Base-by-base conservation (phyloP, 2,888 invertebrate species). In the Mythimna vitellina region DNA sequence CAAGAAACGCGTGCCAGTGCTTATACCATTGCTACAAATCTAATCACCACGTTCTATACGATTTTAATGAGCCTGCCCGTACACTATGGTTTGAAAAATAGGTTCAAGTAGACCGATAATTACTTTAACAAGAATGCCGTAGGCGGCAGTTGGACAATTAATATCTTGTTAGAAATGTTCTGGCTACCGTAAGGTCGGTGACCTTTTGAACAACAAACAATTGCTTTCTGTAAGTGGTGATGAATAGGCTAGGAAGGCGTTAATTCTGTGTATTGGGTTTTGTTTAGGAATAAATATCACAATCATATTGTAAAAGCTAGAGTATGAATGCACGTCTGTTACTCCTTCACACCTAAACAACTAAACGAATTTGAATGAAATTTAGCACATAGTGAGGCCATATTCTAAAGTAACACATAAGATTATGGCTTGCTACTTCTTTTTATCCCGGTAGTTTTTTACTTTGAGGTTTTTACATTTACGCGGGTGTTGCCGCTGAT, bases 41-140 rank as follows among this genome's bases (percentile, higher is more conserved):
- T 75, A 81, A 84, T 82, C 57, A 81, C 75, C 62, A 60, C n/a
- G 35, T 25, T 75, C 63, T 75, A 84, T 81, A 82, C 14, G 69
- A 63, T 78, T 86, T 86, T 89, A 90, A 90, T 87, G 84, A 89
- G 80, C 70, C 72, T 77, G 65, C 77, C 6, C 29, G 89, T 81
- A 89, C 90, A 84, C 78, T 90, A 89, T 89, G 90, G 85, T 81
- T 88, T 88, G 87, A 90, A 85, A 86, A 87, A 89, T 90, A 80
- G 85, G 82, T 78, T 65, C 73, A 76, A 71, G 75, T 86, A 81
- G 75, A 85, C 81, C 79, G 82, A 88, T 85, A 87, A 90, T 90
- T 89, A 89, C 79, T 83, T 70, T 87, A 87, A 87, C 87, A 82
- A 86, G 86, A 58, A 65, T 73, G 86, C 89, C 84, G 35, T 32